Evolutionary conservation across 1,140 invertebrate genomes (phyloP), one percentile per base, ranked within the genome.

Genomic region (Helicoverpa zea): DNA sequence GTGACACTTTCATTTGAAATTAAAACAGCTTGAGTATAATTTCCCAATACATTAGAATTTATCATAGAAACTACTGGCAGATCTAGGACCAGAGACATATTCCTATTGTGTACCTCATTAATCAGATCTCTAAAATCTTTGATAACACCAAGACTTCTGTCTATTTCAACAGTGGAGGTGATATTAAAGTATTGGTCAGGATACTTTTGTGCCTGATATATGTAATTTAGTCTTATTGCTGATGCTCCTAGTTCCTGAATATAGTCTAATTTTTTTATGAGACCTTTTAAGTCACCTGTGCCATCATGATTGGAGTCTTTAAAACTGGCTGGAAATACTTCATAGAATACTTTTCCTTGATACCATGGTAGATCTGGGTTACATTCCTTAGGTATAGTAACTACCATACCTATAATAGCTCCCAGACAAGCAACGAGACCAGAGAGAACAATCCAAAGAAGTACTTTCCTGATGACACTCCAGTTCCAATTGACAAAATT

Each of bases 301-400:
- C 97, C 97, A 90, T 98, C 97, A 81, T 97, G 96, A 86, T 97
- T 96, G 0, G 97, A 97, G 87, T 98, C 97, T 89, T 97, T 96
- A 88, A 98, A 98, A 59, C 97, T 97, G 0, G 97, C 97, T 2
- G 97, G 97, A 86, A 98, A 98, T 74, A 98, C 96, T 94, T 98
- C 97, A 88, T 98, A 98, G 86, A 98, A 97, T 1, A 98, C 95
- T 72, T 96, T 96, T 13, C 97, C 97, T 95, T 98, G 97, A 95
- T 97, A 98, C 98, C 98, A 98, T 75, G 97, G 95, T 10, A 96
- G 90, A 79, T 95, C 92, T 49, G 96, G 97, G 89, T 97, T 97
- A 82, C 97, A 98, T 78, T 95, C 95, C 89, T 95, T 96, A 23
- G 97, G 97, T 90, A 98, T 96, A 1, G 96, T 96, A 14, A 96